phyloP scores from a whole-genome alignment of 1,140 invertebrate genomes.

The Cotesia vestalis region DNA sequence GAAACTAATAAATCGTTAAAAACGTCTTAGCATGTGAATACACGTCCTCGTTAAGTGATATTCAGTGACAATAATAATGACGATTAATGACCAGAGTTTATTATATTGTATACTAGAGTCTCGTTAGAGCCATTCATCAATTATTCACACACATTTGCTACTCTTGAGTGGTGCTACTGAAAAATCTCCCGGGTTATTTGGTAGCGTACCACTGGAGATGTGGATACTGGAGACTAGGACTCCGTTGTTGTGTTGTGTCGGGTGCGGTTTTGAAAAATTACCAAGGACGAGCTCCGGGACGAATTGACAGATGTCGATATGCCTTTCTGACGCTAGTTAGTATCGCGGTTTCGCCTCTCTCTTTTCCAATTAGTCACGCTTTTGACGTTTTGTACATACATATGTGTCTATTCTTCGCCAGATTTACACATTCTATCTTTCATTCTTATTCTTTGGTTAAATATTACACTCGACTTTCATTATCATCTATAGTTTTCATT shows the following conservation, averaged over 20 bases:
- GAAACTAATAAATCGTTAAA: too few relatives aligned
- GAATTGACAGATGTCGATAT: conserved; percentile 62
- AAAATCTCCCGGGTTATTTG: background rate
- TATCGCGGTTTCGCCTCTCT: conserved; percentile 27
- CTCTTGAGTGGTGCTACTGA: conserved; percentile 44
- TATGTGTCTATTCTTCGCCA: background rate
- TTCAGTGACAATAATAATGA: conserved; percentile 1
- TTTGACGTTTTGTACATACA: conserved; percentile 13
- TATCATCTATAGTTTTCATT: too few relatives aligned
- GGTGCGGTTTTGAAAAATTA: conserved; percentile 29
- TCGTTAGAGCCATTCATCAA: conserved; percentile 64
- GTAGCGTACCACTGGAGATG: background rate
- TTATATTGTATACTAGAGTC: conserved; percentile 53
- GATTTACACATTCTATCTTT: background rate
- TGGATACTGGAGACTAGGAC: conserved; percentile 10
- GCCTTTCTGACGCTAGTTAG: conserved; percentile 52
- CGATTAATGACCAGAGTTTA: conserved; percentile 26
- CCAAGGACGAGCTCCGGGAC: conserved; percentile 46
- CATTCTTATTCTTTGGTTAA: too few relatives aligned
- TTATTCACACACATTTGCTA: conserved; percentile 58
- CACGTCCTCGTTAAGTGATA: background rate
- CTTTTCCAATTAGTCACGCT: conserved; percentile 30
- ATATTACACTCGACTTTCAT: too few relatives aligned
- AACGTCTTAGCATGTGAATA: background rate
- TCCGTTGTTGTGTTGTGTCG: conserved; percentile 46